Percentiles rank a stretch among this genome's conserved stretches.
These are phyloP conservation scores for Cantharis lateralis DNA, from an alignment of 2,888 invertebrate genomes.

Conservation along the genomic window DNA sequence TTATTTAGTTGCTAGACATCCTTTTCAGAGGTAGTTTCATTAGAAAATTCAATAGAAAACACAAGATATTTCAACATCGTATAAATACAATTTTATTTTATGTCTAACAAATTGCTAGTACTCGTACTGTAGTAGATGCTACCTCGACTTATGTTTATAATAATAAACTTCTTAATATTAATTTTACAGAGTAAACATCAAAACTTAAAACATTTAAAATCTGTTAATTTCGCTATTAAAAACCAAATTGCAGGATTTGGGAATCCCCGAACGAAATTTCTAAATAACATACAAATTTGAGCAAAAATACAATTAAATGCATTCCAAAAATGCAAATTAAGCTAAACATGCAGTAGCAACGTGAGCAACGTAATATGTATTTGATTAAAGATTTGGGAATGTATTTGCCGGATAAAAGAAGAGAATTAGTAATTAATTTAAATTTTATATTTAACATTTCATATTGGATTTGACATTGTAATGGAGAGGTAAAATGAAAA, in stretches of 20 bases:
- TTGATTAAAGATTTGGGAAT: too few species aligned
- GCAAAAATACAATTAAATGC: too few species aligned
- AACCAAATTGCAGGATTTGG: background rate
- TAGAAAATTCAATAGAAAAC: background rate
- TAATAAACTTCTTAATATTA: constrained; percentile 1
- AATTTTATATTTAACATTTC: too few species aligned
- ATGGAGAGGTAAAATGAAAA: too few species aligned
- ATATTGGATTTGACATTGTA: too few species aligned
- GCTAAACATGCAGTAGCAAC: too few species aligned
- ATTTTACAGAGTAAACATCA: background rate
- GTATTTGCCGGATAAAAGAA: too few species aligned
- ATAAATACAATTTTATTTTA: background rate
- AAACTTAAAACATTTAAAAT: background rate
- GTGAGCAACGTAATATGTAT: too few species aligned
- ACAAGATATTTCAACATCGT: background rate
- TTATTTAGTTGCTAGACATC: background rate
- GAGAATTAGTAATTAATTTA: too few species aligned
- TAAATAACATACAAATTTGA: too few species aligned
- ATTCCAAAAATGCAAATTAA: too few species aligned
- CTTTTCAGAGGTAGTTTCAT: background rate
- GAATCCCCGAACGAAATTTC: too few species aligned
- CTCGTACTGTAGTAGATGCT: background rate
- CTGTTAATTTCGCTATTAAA: background rate
- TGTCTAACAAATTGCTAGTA: background rate
- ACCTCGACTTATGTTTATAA: background rate